Conservation (phyloP, 2,797 vertebrate species). For the Pseudochromis fuscus region DNA sequence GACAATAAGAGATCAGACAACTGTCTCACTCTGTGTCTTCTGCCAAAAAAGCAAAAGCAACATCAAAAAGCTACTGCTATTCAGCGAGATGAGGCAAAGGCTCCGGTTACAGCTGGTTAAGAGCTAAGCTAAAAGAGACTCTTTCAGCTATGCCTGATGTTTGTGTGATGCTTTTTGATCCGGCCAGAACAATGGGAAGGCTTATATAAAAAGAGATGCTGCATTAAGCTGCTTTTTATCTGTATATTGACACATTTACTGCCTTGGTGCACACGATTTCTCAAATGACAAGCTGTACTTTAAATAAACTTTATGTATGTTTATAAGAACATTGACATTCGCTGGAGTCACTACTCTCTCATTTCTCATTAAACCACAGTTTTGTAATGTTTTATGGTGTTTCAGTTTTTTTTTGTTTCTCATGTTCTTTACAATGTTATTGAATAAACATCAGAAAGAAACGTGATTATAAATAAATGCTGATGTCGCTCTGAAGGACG, state of each 20-base stretch:
- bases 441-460: too few species aligned
- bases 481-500: too few species aligned
- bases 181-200: constrained; percentile 52
- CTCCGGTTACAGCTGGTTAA: constrained; percentile 70
- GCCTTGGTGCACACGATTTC: constrained; percentile 8
- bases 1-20: constrained; percentile 81
- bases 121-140: constrained; percentile 71
- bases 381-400: too few species aligned
- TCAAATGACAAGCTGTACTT: constrained; percentile 22
- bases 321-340: too few species aligned
- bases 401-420: too few species aligned
- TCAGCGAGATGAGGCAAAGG: constrained; percentile 49
- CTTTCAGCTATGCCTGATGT: constrained; percentile 67
- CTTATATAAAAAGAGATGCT: constrained; percentile 42
- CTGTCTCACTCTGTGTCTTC: constrained; percentile 69
- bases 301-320: constrained; percentile 1
- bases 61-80: constrained; percentile 76
- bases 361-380: too few species aligned
- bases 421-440: too few species aligned
- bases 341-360: not conserved
- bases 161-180: constrained; percentile 70
- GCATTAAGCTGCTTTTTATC: constrained; percentile 46
- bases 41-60: constrained; percentile 60
- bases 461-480: too few species aligned
- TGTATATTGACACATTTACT: constrained; percentile 44